Evolutionary conservation across 2,113 vertebrate genomes (phyloP).

Genomic region (Eulemur macaco): DNA sequence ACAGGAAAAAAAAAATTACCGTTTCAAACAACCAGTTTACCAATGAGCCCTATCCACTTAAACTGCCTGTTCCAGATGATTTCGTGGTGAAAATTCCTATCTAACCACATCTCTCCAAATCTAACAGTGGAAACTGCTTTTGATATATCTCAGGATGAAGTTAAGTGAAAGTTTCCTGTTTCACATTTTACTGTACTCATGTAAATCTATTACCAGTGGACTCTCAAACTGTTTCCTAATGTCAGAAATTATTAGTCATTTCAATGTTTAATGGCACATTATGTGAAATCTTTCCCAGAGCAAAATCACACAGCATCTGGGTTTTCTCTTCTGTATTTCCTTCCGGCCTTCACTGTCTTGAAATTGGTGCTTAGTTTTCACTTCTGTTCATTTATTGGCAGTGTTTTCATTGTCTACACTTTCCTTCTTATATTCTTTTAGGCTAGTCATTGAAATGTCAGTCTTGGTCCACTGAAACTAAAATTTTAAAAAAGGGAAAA

Average conservation of each 20-base stretch:
- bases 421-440: not conserved
- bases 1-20: not conserved
- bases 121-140: conserved; percentile 24
- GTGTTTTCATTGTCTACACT: not conserved
- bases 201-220: conserved; percentile 11
- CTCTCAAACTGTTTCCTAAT: conserved; percentile 35
- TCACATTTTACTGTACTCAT: conserved; percentile 67
- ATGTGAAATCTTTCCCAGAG: conserved; percentile 43
- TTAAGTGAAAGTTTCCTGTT: conserved; percentile 56
- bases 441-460: not conserved
- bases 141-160: not conserved
- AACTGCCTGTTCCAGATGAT: not conserved
- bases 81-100: conserved; percentile 18
- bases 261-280: not conserved
- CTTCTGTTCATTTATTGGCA: not conserved
- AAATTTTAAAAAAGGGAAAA: not conserved
- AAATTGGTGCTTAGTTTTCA: conserved; percentile 23
- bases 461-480: not conserved
- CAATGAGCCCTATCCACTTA: not conserved
- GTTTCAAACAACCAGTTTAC: not conserved
- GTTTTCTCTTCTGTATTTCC: not conserved
- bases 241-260: conserved; percentile 61
- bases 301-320: not conserved
- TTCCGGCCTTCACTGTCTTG: not conserved
- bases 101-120: not conserved